Conservation (phyloP, 1,140 invertebrate species). For the Pseudoatta argentina region DNA sequence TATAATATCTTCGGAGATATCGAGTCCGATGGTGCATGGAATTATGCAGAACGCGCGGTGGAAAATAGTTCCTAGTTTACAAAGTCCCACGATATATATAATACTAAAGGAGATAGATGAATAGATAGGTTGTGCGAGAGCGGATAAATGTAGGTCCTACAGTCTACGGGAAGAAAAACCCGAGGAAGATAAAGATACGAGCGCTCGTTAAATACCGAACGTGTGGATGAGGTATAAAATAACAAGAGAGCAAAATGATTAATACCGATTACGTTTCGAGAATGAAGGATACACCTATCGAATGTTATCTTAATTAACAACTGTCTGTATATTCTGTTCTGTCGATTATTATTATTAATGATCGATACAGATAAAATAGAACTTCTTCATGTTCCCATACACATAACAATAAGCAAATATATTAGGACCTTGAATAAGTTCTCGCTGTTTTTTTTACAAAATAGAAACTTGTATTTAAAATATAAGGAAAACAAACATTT, state of each 20-base stretch:
- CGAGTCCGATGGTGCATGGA: constrained; percentile 24
- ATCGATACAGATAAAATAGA: constrained; percentile 2
- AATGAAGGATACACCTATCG: constrained; percentile 16
- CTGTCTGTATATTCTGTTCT: background rate
- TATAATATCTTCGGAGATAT: constrained; percentile 47
- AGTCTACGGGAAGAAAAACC: background rate
- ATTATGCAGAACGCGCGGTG: constrained; percentile 28
- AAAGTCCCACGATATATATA: background rate
- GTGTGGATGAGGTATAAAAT: constrained; percentile 10
- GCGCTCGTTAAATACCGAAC: constrained; percentile 49
- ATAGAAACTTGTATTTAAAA: too few relatives aligned
- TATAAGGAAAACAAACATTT: too few relatives aligned
- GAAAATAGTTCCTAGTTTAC: constrained; percentile 48
- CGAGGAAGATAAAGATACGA: constrained; percentile 36
- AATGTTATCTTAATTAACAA: constrained; percentile 37
- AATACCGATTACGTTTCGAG: constrained; percentile 32
- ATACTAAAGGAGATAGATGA: background rate
- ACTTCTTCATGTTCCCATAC: background rate
- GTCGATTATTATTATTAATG: constrained; percentile 40
- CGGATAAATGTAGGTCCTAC: constrained; percentile 9
- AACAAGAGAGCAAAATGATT: constrained; percentile 48
- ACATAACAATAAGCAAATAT: background rate
- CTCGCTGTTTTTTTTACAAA: too few relatives aligned
- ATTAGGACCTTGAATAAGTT: too few relatives aligned
- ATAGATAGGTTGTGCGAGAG: constrained; percentile 26